Evolutionary conservation across 2,888 invertebrate species (phyloP), one percentile per base, ranked within the genome.

Genomic region (Ichneumoninae sp.): DNA sequence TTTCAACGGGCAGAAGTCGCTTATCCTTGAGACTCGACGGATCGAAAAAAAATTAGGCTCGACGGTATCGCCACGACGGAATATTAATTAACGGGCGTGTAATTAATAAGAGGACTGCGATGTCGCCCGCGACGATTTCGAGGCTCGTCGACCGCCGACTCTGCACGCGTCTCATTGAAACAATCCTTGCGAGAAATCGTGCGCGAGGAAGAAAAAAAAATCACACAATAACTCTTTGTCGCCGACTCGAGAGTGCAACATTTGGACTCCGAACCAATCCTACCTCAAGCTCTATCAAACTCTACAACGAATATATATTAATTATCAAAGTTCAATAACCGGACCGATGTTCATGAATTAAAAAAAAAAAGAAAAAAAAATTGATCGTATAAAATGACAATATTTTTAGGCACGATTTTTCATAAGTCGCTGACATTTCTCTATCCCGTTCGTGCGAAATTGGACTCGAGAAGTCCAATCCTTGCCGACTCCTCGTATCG

Each of bases 21-120:
- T 47, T 79, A 86, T 80, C 86, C 86, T 86, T 86, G 85, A 78
- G 76, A 85, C 83, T 60, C 66, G 75, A 65, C 60, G 60, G 22
- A 62, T 71, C 54, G 72, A 72, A 77, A 62, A 76, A 76, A 85
- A 40, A 40, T 40, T 85, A 79, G 71, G 77, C 82, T 70, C 76
- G 77, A 68, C 65, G 52, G 54, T 75, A 80, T 70, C 77, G 75
- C 83, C 68, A 74, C 62, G 47, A 47, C 85, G 40, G 83, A 86
- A 86, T 86, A 85, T 84, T 84, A 87, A 84, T 84, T 83, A 78
- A 78, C 50, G 26, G 26, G 30, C 47, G 71, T 72, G 68, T 82
- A 85, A 82, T 85, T 85, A 85, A 82, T 79, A 40, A 62, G 57
- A 50, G 62, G 50, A 80, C 62, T 80, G 70, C 76, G 54, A 57